Evolutionary conservation across 2,113 vertebrate species (phyloP).

Genomic region (Globicephala melas): DNA sequence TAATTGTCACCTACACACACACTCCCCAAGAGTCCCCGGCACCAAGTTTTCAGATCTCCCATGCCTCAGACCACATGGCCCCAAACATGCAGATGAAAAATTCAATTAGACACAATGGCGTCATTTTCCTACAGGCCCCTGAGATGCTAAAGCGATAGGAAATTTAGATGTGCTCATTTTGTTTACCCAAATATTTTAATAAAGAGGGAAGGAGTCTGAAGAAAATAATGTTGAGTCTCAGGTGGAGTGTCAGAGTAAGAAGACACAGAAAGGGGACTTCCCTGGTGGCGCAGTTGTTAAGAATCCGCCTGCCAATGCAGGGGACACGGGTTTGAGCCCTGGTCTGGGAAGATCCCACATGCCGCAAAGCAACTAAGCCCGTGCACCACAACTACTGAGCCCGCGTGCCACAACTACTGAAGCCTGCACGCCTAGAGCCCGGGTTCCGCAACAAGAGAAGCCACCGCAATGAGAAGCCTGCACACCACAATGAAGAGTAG

Average conservation of each 20-base stretch:
- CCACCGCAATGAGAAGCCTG: too few relatives aligned
- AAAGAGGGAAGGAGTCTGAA: neutral
- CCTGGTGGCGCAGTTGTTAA: too few relatives aligned
- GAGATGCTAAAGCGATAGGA: neutral
- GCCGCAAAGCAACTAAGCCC: too few relatives aligned
- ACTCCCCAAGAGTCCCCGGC: neutral
- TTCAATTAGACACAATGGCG: neutral
- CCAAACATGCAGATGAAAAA: neutral
- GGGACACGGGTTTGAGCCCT: too few relatives aligned
- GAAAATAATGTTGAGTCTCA: neutral
- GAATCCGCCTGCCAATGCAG: too few relatives aligned
- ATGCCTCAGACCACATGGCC: neutral
- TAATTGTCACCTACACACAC: neutral
- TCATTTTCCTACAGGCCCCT: neutral
- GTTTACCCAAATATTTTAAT: neutral
- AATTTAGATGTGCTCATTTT: neutral
- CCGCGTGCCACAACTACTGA: too few relatives aligned
- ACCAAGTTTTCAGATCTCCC: neutral
- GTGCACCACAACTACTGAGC: too few relatives aligned
- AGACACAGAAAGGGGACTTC: neutral
- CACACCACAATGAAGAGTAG: too few relatives aligned
- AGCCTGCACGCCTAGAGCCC: too few relatives aligned
- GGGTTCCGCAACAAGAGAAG: too few relatives aligned
- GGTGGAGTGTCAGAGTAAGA: neutral
- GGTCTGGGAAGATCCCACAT: too few relatives aligned